Base-by-base conservation (phyloP, 2,888 invertebrate species). In the Volucella bombylans region DNA sequence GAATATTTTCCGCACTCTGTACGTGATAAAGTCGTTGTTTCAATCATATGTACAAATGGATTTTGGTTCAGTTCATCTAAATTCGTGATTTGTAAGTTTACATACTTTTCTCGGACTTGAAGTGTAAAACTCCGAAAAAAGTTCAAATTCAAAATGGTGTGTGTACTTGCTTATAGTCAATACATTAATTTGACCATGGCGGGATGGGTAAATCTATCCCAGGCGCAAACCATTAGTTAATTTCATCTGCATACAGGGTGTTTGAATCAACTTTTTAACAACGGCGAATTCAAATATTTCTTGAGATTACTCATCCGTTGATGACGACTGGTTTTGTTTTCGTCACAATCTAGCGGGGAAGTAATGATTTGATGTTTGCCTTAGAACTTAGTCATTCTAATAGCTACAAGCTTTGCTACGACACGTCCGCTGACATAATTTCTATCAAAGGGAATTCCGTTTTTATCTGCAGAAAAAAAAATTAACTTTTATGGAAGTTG, bases 11-110 rank as follows among this genome's bases (percentile, higher is more conserved):
- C 81, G 80, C 77, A 77, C 55, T 80, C 1, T 0, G 18, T 23
- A 85, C 85, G 85, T 85, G 85, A 81, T 85, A 76, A 72, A 80
- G 81, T 31, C 31, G 31, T 76, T 85, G 72, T 71, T 54, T 47
- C 39, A 47, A 49, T 65, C 64, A 69, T 81, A 23, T 23, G 18
- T 23, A 52, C 64, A 74, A 64, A 52, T 31, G 31, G 74, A 65
- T 49, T 57, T 74, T 62, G 72, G 57, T 78, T 78, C 12, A 61
- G 61, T 31, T 78, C 62, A 41, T 68, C 61, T 45, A 45, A 8
- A 12, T 41, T 52, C 54, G 38, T 41, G 49, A 8, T 31, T 54
- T 18, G 47, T 64, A 31, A 45, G 55, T 15, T 18, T 50, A 23
- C 14, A 43, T 49, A 41, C 14, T 55, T 61, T 50, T 43, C 31